Conservation (phyloP, 2,797 vertebrate genomes). For the Hylomyscus alleni region DNA sequence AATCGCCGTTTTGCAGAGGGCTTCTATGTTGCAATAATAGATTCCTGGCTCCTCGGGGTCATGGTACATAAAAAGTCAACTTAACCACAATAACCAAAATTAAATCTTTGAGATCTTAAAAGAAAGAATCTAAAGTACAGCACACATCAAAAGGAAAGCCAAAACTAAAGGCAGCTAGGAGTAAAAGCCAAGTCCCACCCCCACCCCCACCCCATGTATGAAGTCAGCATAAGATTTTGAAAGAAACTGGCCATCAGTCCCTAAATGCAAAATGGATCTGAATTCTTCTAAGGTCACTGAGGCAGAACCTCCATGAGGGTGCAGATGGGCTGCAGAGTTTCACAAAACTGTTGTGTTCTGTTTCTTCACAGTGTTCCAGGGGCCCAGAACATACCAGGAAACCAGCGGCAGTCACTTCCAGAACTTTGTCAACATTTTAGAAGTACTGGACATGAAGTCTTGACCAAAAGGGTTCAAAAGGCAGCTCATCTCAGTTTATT, state of each 20-base stretch:
- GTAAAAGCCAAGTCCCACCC: neutral
- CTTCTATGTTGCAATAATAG: neutral
- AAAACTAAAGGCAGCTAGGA: constrained; percentile 65
- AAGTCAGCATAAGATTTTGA: constrained; percentile 65
- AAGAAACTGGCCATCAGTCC: constrained; percentile 22
- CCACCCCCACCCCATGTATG: neutral
- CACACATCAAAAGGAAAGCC: constrained; percentile 62
- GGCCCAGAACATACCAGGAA: neutral
- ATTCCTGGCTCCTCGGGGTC: constrained; percentile 31
- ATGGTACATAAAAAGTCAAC: neutral
- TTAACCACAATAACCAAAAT: constrained; percentile 31
- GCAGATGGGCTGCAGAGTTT: neutral
- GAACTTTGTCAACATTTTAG: constrained; percentile 60
- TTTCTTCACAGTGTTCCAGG: constrained; percentile 29
- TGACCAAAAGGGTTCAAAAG: constrained; percentile 26
- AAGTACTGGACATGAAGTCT: constrained; percentile 41
- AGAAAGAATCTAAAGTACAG: neutral
- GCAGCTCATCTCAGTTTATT: constrained; percentile 38
- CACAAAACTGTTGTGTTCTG: neutral
- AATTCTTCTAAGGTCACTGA: neutral
- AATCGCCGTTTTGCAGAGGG: neutral
- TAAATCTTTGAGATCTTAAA: constrained; percentile 44
- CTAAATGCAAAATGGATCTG: constrained; percentile 1
- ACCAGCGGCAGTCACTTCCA: constrained; percentile 17
- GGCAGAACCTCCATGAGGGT: neutral